phyloP scores from a whole-genome alignment of 2,797 vertebrate species.

The Acestrorhynchus altus region DNA sequence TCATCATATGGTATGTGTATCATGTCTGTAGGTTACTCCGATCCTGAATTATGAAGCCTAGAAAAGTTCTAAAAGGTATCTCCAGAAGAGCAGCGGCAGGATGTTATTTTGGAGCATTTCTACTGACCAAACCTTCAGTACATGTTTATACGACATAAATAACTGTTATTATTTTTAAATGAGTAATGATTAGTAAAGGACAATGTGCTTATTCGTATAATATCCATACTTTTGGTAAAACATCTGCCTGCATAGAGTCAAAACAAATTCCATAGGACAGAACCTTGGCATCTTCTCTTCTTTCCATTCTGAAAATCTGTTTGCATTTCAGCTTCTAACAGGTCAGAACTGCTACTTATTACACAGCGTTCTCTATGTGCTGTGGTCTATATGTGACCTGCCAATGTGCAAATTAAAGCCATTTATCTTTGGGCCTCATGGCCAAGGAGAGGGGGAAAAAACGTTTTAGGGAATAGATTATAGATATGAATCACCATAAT shows the following conservation, averaged over 20 bases:
- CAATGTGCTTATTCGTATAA: too few relatives aligned
- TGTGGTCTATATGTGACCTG: slow-evolving; percentile 50
- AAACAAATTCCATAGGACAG: not conserved
- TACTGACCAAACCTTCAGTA: too few relatives aligned
- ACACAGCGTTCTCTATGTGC: not conserved
- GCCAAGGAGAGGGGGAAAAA: slow-evolving; percentile 36
- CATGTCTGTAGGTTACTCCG: too few relatives aligned
- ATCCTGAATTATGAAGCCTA: too few relatives aligned
- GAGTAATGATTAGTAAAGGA: too few relatives aligned
- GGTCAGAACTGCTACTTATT: slow-evolving; percentile 5
- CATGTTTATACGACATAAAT: too few relatives aligned
- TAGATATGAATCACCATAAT: slow-evolving; percentile 53
- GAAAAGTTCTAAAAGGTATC: too few relatives aligned
- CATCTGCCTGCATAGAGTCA: not conserved
- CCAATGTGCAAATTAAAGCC: slow-evolving; percentile 50
- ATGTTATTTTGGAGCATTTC: too few relatives aligned
- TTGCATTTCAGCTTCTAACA: slow-evolving; percentile 9
- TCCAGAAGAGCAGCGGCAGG: too few relatives aligned
- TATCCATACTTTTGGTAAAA: not conserved
- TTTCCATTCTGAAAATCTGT: not conserved
- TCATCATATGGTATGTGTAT: too few relatives aligned
- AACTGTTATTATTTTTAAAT: too few relatives aligned
- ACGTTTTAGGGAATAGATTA: slow-evolving; percentile 49
- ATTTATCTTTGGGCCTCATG: slow-evolving; percentile 46
- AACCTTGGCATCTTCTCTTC: slow-evolving; percentile 4